These are phyloP conservation scores for Channa argus DNA, from an alignment of 2,113 vertebrate genomes.

Conservation along the genomic window DNA sequence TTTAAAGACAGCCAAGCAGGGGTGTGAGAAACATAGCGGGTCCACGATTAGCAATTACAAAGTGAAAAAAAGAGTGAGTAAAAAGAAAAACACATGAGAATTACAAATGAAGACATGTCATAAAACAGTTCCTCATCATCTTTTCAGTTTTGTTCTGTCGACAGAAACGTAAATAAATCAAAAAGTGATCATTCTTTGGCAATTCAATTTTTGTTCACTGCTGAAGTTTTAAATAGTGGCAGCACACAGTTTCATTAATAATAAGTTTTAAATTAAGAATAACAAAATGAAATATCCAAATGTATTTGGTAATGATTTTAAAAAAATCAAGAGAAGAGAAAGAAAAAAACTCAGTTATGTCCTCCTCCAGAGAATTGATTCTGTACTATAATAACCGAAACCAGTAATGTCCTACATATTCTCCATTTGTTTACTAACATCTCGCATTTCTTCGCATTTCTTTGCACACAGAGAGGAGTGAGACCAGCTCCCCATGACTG, in stretches of 20 bases:
- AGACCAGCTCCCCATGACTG: conserved; percentile 52
- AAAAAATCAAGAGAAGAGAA: conserved; percentile 6
- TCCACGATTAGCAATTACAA: conserved; percentile 17
- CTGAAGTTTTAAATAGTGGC: neutral
- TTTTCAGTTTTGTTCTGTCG: neutral
- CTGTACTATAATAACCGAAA: conserved; percentile 61
- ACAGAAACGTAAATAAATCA: neutral
- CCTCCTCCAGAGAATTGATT: conserved; percentile 48
- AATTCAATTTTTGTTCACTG: neutral
- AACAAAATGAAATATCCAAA: conserved; percentile 7
- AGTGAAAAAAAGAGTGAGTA: neutral
- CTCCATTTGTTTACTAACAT: conserved; percentile 66
- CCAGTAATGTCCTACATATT: conserved; percentile 68
- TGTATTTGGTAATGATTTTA: neutral
- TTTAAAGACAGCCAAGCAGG: conserved; percentile 47
- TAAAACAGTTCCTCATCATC: neutral
- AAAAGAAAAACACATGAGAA: neutral
- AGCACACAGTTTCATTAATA: neutral
- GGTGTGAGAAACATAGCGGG: conserved; percentile 32
- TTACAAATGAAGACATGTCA: neutral
- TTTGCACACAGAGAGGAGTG: conserved; percentile 55
- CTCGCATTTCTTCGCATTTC: conserved; percentile 51
- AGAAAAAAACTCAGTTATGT: conserved; percentile 37
- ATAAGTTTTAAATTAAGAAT: neutral
- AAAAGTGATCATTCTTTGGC: neutral